Evolutionary conservation across 1,140 invertebrate species (phyloP), one percentile per base, ranked within the genome.

Genomic region (Sogatella furcifera): DNA sequence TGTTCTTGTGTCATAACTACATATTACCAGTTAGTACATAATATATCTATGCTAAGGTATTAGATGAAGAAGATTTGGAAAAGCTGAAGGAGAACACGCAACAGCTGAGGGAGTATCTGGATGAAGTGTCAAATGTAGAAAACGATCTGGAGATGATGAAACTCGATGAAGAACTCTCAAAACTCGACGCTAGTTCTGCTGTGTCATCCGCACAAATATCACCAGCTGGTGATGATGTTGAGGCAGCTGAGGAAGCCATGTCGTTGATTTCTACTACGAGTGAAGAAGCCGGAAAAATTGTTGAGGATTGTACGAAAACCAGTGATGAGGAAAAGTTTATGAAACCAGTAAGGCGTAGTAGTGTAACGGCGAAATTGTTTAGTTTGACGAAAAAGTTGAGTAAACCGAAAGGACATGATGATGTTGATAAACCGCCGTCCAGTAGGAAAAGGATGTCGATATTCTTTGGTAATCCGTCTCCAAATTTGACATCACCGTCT

Each of bases 361-460:
- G 69, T 55, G 61, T 65, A 21, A 66, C 71, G 11, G 74, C 72
- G 72, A 73, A 78, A 69, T 80, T 78, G 58, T 86, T 89, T 72
- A 87, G 82, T 69, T 77, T 90, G 44, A 90, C 89, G 73, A 82
- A 87, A 70, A 87, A 88, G 72, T 77, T 90, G 64, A 87, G 84
- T 61, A 87, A 82, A 73, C 86, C 88, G 64, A 86, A 87, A 38
- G 34, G 34, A n/a, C 5, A 15, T n/a, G 15, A 17, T 24, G 11
- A 17, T 9, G 5, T 53, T 38, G 34, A 38, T 2, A 38, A 38
- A 38, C 34, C 34, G 11, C 34, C 59, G 6, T 46, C 52, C 21
- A 34, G 10, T 24, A 52, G 56, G 1, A 55, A 22, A 44, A 31
- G 60, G 38, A 43, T 15, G 13, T 60, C 59, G 1, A 41, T 60